Percentiles rank a stretch among this genome's conserved stretches.
These are phyloP conservation scores for Pontoporia blainvillei DNA, from an alignment of 2,113 vertebrate species.

Conservation along the genomic window DNA sequence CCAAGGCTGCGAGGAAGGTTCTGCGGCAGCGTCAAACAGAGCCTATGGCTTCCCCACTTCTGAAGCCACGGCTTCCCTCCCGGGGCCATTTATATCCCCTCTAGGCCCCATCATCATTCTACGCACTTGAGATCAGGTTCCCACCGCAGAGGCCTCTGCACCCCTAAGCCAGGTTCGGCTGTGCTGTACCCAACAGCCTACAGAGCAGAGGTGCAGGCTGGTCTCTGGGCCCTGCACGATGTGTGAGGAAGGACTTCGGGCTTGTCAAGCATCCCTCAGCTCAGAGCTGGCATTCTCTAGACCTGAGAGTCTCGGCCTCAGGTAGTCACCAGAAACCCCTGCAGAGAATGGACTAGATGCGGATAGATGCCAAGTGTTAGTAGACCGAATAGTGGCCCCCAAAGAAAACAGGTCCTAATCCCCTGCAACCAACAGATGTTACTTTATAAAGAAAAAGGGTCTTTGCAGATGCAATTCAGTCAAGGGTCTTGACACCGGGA, in stretches of 20 bases:
- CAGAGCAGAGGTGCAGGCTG: not conserved
- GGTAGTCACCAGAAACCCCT: not conserved
- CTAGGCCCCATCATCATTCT: not conserved
- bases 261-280: not conserved
- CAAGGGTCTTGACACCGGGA: not conserved
- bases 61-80: not conserved
- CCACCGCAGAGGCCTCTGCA: not conserved
- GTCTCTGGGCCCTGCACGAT: not conserved
- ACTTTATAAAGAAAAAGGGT: not conserved
- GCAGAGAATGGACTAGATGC: too few species aligned
- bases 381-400: not conserved
- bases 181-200: not conserved
- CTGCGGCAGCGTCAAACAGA: not conserved
- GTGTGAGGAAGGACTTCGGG: not conserved
- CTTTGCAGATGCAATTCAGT: not conserved
- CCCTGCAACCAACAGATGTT: not conserved
- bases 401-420: not conserved
- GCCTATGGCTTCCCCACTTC: not conserved
- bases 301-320: not conserved
- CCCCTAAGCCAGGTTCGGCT: not conserved
- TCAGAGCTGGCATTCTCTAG: not conserved
- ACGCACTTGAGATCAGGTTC: not conserved
- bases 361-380: too few species aligned
- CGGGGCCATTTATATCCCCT: not conserved
- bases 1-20: not conserved